phyloP scores from a whole-genome alignment of 2,888 invertebrate species.

The Oligia strigilis region DNA sequence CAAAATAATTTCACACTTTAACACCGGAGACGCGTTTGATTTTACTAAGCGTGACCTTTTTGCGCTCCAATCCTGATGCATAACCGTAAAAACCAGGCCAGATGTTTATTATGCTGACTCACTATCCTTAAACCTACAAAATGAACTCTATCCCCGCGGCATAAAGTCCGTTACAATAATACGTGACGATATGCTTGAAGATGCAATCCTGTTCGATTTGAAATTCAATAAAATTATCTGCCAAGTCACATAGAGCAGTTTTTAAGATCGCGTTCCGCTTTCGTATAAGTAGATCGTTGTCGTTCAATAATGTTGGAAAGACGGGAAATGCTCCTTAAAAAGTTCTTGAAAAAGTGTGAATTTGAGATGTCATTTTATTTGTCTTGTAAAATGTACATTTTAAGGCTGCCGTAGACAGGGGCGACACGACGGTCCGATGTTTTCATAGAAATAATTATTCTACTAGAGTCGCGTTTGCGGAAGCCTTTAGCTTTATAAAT shows the following conservation, averaged over 20 bases:
- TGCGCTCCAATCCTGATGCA: slow-evolving; percentile 75
- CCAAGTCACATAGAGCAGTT: slow-evolving; percentile 65
- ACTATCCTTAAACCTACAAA: slow-evolving; percentile 70
- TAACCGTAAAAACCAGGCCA: slow-evolving; percentile 78
- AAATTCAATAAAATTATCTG: slow-evolving; percentile 70
- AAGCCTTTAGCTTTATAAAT: not conserved
- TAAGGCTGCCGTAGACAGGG: not conserved
- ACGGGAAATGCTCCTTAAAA: slow-evolving; percentile 30
- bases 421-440: too few species aligned
- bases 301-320: slow-evolving; percentile 30
- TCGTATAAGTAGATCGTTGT: slow-evolving; percentile 54
- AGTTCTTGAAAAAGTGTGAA: not conserved
- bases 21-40: slow-evolving; percentile 35
- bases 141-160: slow-evolving; percentile 54
- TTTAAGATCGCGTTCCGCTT: slow-evolving; percentile 53
- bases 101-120: slow-evolving; percentile 85
- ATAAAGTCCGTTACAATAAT: slow-evolving; percentile 57
- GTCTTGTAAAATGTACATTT: slow-evolving; percentile 12
- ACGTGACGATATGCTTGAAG: slow-evolving; percentile 68
- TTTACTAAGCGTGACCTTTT: slow-evolving; percentile 74
- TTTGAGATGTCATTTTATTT: slow-evolving; percentile 28
- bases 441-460: not conserved
- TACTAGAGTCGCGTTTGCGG: not conserved
- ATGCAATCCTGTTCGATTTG: slow-evolving; percentile 66
- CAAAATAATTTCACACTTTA: slow-evolving; percentile 63